These are phyloP conservation scores for Talpa occidentalis DNA, from an alignment of 2,113 vertebrate species.

Conservation along the genomic window DNA sequence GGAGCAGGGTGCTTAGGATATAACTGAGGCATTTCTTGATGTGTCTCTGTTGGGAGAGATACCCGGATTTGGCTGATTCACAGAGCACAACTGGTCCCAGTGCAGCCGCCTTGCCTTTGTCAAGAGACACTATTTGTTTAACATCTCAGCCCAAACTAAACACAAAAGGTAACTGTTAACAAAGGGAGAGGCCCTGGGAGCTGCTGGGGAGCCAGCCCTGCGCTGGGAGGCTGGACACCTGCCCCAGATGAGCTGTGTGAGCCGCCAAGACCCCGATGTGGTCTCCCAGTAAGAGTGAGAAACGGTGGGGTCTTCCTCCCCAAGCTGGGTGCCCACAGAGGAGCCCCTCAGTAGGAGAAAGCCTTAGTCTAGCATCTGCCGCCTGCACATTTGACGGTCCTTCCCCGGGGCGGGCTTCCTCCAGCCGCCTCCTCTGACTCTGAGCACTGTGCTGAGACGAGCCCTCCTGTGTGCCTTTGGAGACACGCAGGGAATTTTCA, in stretches of 20 bases:
- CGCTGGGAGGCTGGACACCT: conserved; percentile 37
- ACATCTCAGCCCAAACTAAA: conserved; percentile 78
- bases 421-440: neutral
- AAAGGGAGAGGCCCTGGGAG: conserved; percentile 47
- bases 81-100: conserved; percentile 62
- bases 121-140: conserved; percentile 77
- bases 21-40: conserved; percentile 27
- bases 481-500: neutral
- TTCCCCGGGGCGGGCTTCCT: neutral
- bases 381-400: neutral
- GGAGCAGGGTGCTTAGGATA: neutral
- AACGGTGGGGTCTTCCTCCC: neutral
- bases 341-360: neutral
- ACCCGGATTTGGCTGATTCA: conserved; percentile 58
- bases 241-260: neutral
- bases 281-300: neutral
- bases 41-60: conserved; percentile 18
- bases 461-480: neutral
- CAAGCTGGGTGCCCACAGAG: neutral
- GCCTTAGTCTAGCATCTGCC: neutral
- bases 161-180: conserved; percentile 72
- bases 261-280: no score
- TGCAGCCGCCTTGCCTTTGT: conserved; percentile 61
- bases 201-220: neutral
- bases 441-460: rapidly evolving